Evolutionary conservation across 2,888 invertebrate genomes (phyloP).

Genomic region (Helleia helle): DNA sequence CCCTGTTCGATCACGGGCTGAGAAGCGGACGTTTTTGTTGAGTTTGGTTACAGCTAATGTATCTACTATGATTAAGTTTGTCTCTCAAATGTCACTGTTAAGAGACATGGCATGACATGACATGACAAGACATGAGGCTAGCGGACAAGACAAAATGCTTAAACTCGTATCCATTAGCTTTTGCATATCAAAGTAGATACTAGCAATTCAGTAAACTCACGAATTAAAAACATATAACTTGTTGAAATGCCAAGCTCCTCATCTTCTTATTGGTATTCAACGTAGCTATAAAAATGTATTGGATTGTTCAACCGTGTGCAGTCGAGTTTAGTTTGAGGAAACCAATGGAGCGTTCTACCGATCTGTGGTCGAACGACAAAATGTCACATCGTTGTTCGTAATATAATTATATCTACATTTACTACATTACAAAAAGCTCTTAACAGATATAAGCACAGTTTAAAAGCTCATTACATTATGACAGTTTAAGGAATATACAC

Average conservation of each 20-base stretch:
- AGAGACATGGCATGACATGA: too few relatives aligned
- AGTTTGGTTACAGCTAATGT: too few relatives aligned
- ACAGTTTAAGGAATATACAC: too few relatives aligned
- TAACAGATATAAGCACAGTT: constrained; percentile 52
- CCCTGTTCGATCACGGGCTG: too few relatives aligned
- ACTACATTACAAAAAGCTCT: constrained; percentile 65
- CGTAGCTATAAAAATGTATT: constrained; percentile 3
- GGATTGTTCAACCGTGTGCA: constrained; percentile 18
- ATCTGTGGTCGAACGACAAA: constrained; percentile 21
- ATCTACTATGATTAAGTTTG: too few relatives aligned
- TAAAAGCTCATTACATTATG: constrained; percentile 47
- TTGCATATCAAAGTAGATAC: too few relatives aligned
- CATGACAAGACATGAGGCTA: too few relatives aligned
- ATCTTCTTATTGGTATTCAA: constrained; percentile 1
- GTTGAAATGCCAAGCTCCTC: not conserved
- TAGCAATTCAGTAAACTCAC: too few relatives aligned
- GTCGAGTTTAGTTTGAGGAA: constrained; percentile 27
- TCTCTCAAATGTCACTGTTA: too few relatives aligned
- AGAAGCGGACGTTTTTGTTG: too few relatives aligned
- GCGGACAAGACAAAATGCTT: too few relatives aligned
- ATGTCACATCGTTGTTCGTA: constrained; percentile 32
- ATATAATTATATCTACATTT: constrained; percentile 30
- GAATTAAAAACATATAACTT: not conserved
- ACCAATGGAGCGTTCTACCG: constrained; percentile 26
- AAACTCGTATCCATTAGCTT: too few relatives aligned